Conservation (phyloP, 2,888 invertebrate genomes). For the Acanthosoma haemorrhoidale region DNA sequence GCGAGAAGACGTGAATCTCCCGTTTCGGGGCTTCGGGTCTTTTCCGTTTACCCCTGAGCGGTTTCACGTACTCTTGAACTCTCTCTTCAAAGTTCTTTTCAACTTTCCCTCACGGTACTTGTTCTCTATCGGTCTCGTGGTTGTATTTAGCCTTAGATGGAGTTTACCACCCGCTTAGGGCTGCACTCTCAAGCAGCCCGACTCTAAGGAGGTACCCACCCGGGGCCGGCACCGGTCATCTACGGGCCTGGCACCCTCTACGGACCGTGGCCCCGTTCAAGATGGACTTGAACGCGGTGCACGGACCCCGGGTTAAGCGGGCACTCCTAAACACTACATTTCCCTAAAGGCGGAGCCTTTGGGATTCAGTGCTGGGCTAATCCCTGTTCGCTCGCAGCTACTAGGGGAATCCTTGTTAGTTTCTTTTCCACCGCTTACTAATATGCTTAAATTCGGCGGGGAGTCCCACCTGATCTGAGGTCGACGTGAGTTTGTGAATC, state of each 20-base stretch:
- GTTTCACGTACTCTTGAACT: slow-evolving; percentile 53
- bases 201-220: slow-evolving; percentile 47
- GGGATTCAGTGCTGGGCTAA: slow-evolving; percentile 52
- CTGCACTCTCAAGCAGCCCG: slow-evolving; percentile 59
- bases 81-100: too few species aligned
- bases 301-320: slow-evolving; percentile 34
- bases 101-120: too few species aligned
- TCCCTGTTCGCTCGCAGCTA: slow-evolving; percentile 61
- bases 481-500: slow-evolving; percentile 28
- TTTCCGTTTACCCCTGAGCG: too few species aligned
- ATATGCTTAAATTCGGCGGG: slow-evolving; percentile 52
- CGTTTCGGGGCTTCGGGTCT: slow-evolving; percentile 44
- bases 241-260: too few species aligned
- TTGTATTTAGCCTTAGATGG: slow-evolving; percentile 55
- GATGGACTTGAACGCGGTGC: too few species aligned
- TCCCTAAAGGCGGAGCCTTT: slow-evolving; percentile 33
- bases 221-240: slow-evolving; percentile 40
- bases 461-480: slow-evolving; percentile 41
- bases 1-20: slow-evolving; percentile 44
- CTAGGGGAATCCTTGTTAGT: slow-evolving; percentile 59
- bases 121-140: too few species aligned
- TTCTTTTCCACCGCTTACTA: slow-evolving; percentile 66
- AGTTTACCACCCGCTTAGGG: slow-evolving; percentile 59
- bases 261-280: too few species aligned
- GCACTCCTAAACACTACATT: slow-evolving; percentile 41